Evolutionary conservation across 2,113 vertebrate species (phyloP).

Genomic region (Platysternon megacephalum): DNA sequence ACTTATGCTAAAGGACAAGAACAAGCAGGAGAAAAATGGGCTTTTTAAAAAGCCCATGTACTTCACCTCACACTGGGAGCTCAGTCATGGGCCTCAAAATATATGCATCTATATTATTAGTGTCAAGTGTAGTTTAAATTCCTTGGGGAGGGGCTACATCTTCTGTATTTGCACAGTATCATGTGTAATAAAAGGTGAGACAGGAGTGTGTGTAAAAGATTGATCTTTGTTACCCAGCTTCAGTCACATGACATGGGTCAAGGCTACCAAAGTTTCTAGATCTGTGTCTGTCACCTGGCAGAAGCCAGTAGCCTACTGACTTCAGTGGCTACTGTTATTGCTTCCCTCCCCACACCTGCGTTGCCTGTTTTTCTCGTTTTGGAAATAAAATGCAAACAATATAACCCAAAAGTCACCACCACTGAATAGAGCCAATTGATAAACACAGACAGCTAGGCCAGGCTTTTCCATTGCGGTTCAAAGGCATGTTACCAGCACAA

Average conservation of each 20-base stretch:
- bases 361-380: background rate
- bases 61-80: no score
- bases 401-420: no score
- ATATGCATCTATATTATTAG: background rate
- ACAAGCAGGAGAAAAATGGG: background rate
- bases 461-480: no score
- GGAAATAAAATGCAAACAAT: no score
- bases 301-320: no score
- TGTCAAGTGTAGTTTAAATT: background rate
- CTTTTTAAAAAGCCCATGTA: background rate
- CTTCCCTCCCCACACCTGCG: background rate
- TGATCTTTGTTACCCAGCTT: background rate
- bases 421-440: no score
- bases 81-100: no score
- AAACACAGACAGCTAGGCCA: no score
- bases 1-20: background rate
- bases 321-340: background rate
- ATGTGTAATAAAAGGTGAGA: background rate
- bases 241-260: background rate
- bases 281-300: background rate
- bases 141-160: background rate
- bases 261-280: background rate
- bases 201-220: background rate
- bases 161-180: background rate
- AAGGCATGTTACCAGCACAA: no score